Evolutionary conservation across 2,888 invertebrate species (phyloP), one percentile per base, ranked within the genome.

Genomic region (Synergus japonicus): DNA sequence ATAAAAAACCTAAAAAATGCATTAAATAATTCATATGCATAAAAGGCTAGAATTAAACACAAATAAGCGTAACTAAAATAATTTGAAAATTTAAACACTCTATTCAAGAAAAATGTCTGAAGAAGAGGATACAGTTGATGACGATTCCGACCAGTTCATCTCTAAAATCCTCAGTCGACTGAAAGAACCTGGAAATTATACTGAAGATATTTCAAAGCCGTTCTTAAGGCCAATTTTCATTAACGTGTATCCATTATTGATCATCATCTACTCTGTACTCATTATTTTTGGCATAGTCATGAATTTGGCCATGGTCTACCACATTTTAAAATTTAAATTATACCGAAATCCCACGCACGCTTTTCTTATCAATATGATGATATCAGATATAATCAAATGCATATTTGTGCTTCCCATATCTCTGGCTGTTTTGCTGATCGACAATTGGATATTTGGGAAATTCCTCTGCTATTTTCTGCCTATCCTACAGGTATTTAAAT

Each of bases 361-460:
- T 82, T 95, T 95, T 89, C 92, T 96, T 66, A 93, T 95, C 81
- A 96, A 96, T 90, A 92, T 96, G 87, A 95, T 94, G 0, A 88
- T 96, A 77, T 94, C 95, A 85, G 95, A 96, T 89, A 91, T 95
- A 60, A 92, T 96, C 63, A 95, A 96, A 91, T 95, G 95, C 87
- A 91, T 94, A 22, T 89, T 95, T 79, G 95, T 95, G n/a, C 88
- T 96, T 85, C 96, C 96, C 15, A 93, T 96, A 9, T 94, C 96
- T 0, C 89, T 96, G 83, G 94, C 95, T 85, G 95, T 96, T 76
- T 93, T 96, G 86, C 92, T 96, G 60, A 93, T 96, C 80, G 94
- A 95, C 88, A 96, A 96, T 89, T 96, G 96, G 96, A 93, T 96
- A 81, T 94, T 96, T 86, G 96, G 96, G 9, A 94, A 95, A 85